Evolutionary conservation across 2,797 vertebrate species (phyloP).

Genomic region (Alca torda): DNA sequence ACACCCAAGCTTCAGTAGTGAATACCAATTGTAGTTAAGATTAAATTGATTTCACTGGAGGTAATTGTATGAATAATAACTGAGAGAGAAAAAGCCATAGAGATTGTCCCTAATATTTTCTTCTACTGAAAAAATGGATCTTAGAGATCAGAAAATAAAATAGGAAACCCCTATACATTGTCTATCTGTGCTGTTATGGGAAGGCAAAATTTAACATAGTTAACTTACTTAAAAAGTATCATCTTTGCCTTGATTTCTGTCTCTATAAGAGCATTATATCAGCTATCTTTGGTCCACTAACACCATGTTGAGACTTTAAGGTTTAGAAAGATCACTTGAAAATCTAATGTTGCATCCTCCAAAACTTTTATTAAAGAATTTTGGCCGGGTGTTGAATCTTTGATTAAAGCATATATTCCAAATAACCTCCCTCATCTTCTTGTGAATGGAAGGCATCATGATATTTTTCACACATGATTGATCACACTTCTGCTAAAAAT

Average conservation of each 20-base stretch:
- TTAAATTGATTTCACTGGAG: not conserved
- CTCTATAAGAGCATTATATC: not conserved
- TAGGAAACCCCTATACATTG: not conserved
- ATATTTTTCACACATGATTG: not conserved
- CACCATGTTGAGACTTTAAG: not conserved
- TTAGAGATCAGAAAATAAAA: not conserved
- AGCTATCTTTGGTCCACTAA: not conserved
- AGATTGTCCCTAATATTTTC: not conserved
- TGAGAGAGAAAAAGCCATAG: not conserved
- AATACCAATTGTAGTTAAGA: not conserved
- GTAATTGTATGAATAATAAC: not conserved
- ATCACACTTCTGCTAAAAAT: not conserved
- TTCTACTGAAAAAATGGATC: not conserved
- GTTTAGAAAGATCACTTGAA: not conserved
- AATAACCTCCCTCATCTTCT: not conserved
- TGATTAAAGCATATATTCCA: not conserved
- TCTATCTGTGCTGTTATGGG: not conserved
- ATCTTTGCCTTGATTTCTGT: not conserved
- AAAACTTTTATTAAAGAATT: not conserved
- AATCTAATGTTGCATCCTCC: not conserved
- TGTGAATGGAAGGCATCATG: not conserved
- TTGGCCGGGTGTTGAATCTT: not conserved
- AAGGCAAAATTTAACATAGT: not conserved
- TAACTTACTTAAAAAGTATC: not conserved
- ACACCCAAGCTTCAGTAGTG: not conserved